Conservation (phyloP, 2,888 invertebrate species). For the Drepanosiphum platanoidis region DNA sequence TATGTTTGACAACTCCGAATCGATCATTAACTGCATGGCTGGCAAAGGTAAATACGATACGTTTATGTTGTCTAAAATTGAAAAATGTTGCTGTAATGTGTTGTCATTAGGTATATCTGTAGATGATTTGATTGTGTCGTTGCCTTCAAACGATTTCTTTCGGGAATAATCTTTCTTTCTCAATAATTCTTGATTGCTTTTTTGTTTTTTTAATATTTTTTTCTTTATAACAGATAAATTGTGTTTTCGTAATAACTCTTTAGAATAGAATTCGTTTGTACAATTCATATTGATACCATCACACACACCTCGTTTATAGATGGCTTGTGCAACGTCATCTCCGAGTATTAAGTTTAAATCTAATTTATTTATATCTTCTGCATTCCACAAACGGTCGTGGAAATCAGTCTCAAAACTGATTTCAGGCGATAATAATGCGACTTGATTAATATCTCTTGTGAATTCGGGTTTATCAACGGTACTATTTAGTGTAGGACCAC, state of each 20-base stretch:
- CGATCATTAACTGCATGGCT: not conserved
- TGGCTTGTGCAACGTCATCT: not conserved
- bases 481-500: not conserved
- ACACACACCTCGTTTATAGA: not conserved
- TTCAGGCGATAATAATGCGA: not conserved
- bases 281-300: not conserved
- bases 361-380: not conserved
- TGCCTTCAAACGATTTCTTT: not conserved
- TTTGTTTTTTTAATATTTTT: not conserved
- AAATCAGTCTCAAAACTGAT: not conserved
- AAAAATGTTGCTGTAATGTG: not conserved
- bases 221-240: not conserved
- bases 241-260: not conserved
- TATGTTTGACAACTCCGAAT: not conserved
- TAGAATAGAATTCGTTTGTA: not conserved
- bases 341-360: not conserved
- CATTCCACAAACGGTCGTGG: not conserved
- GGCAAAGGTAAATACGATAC: slow-evolving; percentile 17
- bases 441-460: not conserved
- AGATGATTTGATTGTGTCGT: not conserved
- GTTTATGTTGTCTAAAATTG: not conserved
- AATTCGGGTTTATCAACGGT: not conserved
- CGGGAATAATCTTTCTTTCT: not conserved
- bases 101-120: not conserved
- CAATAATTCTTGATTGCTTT: not conserved